Evolutionary conservation across 2,888 invertebrate species (phyloP), one percentile per base, ranked within the genome.

Genomic region (Vandiemenella viatica): DNA sequence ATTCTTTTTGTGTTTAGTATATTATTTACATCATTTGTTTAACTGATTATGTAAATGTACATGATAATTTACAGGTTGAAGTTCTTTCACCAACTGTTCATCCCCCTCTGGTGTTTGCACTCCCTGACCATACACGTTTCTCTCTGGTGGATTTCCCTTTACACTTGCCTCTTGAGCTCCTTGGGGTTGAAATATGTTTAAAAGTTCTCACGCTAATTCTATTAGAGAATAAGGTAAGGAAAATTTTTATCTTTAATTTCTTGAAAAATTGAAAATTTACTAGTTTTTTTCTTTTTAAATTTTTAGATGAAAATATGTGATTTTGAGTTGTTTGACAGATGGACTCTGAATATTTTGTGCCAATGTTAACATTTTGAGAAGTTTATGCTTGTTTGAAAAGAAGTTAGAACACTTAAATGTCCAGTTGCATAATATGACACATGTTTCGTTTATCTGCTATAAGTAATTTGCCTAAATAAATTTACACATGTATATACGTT

Each of bases 121-220:
- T 96, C 57, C 96, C 96, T 13, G 98, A 97, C 68, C 95, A 97
- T 64, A 99, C 97, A 17, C 75, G 98, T 57, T 97, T 99, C 69
- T 79, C 90, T 37, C 72, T 99, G 58, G 89, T 97, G 22, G 99
- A 99, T 70, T 99, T 97, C 66, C 98, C 99, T 1, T 72, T 99
- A 50, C 98, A 99, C 71, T 73, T 99, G 61, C 98, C 98, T 18
- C 70, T 99, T 60, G 99, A 99, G 67, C 73, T 99, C 51, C 76
- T 99, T 54, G 98, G 98, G 55, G 92, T 98, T 19, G 98, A 99
- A 61, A 91, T 91, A 23, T 98, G 97, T 68, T 76, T 98, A 50
- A 90, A 90, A 72, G 96, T 98, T 18, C 75, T 98, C 57, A 92
- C 92, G 7, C 77, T 96, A 59, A 95, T 99, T 59, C 76, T 99